Conservation (phyloP, 2,797 vertebrate species). For the Chelonia mydas region DNA sequence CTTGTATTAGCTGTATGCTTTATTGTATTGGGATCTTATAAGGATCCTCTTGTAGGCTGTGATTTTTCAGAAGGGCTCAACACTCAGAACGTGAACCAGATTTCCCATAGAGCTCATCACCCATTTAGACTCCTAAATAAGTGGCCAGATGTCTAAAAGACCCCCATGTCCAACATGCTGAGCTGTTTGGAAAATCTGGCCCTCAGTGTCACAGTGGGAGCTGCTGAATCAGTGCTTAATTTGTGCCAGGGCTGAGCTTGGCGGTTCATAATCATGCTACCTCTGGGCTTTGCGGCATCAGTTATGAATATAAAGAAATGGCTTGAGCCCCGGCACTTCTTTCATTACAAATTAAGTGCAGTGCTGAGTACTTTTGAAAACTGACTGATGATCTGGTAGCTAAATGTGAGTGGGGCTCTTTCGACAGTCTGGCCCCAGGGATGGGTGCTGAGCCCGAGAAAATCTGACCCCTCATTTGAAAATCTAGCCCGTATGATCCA, state of each 20-base stretch:
- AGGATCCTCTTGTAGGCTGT: neutral
- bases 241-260: too few species aligned
- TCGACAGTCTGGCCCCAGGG: slow-evolving; percentile 18
- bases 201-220: neutral
- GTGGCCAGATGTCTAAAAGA: neutral
- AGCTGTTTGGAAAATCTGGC: neutral
- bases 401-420: neutral
- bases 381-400: neutral
- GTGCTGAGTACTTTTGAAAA: neutral
- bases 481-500: neutral
- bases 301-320: too few species aligned
- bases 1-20: neutral
- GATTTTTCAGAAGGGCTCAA: neutral
- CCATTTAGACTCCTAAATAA: neutral
- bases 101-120: slow-evolving; percentile 5
- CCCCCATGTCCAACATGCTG: neutral
- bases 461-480: slow-evolving; percentile 11
- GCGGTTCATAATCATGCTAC: too few species aligned
- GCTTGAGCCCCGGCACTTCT: too few species aligned
- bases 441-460: slow-evolving; percentile 11
- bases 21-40: neutral
- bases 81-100: neutral
- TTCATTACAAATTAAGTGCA: too few species aligned
- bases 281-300: too few species aligned
- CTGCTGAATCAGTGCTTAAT: neutral